phyloP scores from a whole-genome alignment of 2,888 invertebrate species.

The Hirudinaria manillensis region DNA sequence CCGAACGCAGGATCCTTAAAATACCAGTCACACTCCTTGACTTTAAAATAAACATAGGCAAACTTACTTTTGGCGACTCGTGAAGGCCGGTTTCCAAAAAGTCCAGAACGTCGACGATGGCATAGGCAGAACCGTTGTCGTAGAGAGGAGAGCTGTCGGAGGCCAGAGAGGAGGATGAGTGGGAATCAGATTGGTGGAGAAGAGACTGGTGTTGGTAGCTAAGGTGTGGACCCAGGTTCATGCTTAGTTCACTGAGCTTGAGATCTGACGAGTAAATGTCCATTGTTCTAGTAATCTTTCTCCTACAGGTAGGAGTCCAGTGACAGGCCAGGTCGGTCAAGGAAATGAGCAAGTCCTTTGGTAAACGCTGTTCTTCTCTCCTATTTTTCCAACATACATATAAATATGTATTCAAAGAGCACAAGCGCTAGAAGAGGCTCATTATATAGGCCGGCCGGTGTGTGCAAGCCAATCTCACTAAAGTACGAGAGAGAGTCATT shows the following conservation, averaged over 20 bases:
- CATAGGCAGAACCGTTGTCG: not conserved
- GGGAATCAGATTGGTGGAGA: not conserved
- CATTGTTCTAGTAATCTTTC: constrained; percentile 21
- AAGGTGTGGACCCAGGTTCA: not conserved
- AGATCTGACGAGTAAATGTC: constrained; percentile 20
- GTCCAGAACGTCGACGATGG: constrained; percentile 1
- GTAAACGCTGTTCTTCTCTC: constrained; percentile 8
- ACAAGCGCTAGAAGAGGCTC: not conserved
- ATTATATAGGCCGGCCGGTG: not conserved
- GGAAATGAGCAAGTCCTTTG: constrained; percentile 2
- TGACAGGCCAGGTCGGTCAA: constrained; percentile 12
- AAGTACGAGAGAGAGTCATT: no score
- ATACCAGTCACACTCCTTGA: no score
- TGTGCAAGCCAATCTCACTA: no score
- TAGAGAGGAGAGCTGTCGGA: not conserved
- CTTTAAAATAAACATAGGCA: no score
- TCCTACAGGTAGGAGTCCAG: constrained; percentile 18
- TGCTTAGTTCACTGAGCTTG: constrained; percentile 21
- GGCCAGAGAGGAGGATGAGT: not conserved
- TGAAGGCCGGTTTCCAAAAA: not conserved
- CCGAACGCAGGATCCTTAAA: no score
- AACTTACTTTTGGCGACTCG: no score
- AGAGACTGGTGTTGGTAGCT: not conserved
- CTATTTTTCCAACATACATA: constrained; percentile 8
- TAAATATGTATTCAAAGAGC: constrained; percentile 14